Conservation (phyloP, 2,797 vertebrate species). For the Clamator glandarius region DNA sequence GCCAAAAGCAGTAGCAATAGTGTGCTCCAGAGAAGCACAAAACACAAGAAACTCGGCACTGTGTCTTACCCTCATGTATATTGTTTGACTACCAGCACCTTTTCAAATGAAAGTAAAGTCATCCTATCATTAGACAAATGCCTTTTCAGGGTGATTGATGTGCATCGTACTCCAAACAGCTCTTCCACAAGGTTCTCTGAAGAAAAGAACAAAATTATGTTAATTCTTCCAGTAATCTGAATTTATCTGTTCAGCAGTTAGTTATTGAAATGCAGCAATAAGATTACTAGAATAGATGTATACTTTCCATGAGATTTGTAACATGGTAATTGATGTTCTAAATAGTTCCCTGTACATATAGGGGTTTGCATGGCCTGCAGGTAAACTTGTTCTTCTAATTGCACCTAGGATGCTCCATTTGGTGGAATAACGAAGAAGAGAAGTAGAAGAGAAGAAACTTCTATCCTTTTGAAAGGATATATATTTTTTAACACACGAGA, state of each 20-base stretch:
- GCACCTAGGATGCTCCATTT: neutral
- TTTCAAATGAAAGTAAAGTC: neutral
- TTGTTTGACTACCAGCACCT: neutral
- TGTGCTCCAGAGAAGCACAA: neutral
- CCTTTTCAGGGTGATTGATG: neutral
- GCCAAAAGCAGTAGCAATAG: neutral
- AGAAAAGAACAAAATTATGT: neutral
- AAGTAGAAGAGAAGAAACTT: neutral
- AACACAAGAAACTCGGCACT: neutral
- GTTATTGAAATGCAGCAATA: neutral
- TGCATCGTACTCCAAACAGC: neutral
- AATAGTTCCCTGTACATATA: neutral
- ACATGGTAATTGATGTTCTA: neutral
- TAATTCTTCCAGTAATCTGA: neutral
- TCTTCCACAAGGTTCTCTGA: neutral
- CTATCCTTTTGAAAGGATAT: neutral
- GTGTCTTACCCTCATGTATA: neutral
- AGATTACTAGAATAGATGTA: conserved; percentile 23
- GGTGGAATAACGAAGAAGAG: neutral
- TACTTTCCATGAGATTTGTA: neutral
- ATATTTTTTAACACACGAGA: neutral
- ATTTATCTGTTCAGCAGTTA: neutral
- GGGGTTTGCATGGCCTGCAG: neutral
- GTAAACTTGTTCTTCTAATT: neutral
- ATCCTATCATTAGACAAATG: neutral